A percentile compares a stretch with the other conserved stretches of the same genome.
These are phyloP conservation scores for Cynoglossus semilaevis DNA, from an alignment of 2,113 vertebrate species.

Conservation along the genomic window DNA sequence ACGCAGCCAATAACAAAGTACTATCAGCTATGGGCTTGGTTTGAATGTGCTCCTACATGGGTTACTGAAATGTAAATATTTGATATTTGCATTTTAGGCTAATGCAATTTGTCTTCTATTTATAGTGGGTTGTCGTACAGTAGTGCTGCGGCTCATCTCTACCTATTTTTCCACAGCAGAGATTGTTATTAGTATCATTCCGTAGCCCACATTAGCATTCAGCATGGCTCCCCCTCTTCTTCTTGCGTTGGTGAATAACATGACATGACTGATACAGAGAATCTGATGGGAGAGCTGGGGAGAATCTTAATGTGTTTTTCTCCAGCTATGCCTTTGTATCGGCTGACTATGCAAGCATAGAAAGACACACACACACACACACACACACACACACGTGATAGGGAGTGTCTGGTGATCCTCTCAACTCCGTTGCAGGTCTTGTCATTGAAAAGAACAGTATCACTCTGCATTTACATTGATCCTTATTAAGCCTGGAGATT, in stretches of 20 bases:
- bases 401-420: constrained; percentile 62
- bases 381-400: constrained; percentile 27
- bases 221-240: constrained; percentile 7
- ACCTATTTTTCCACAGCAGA: constrained; percentile 37
- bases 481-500: constrained; percentile 72
- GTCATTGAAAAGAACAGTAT: constrained; percentile 68
- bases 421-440: constrained; percentile 55
- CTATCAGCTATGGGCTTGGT: neutral
- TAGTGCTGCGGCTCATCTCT: constrained; percentile 32
- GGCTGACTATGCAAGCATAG: constrained; percentile 9
- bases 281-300: constrained; percentile 44
- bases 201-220: constrained; percentile 47
- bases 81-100: constrained; percentile 28
- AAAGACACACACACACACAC: neutral
- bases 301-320: constrained; percentile 51
- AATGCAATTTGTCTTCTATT: constrained; percentile 36
- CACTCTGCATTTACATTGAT: constrained; percentile 75
- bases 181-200: constrained; percentile 62
- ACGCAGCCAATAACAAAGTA: neutral
- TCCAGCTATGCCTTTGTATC: constrained; percentile 23
- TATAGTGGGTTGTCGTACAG: constrained; percentile 29
- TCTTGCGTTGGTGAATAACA: constrained; percentile 44
- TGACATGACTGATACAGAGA: constrained; percentile 42
- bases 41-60: constrained; percentile 4
- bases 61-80: constrained; percentile 14